Evolutionary conservation across 2,888 invertebrate genomes (phyloP), one percentile per base, ranked within the genome.

Genomic region (Serripes groenlandicus): DNA sequence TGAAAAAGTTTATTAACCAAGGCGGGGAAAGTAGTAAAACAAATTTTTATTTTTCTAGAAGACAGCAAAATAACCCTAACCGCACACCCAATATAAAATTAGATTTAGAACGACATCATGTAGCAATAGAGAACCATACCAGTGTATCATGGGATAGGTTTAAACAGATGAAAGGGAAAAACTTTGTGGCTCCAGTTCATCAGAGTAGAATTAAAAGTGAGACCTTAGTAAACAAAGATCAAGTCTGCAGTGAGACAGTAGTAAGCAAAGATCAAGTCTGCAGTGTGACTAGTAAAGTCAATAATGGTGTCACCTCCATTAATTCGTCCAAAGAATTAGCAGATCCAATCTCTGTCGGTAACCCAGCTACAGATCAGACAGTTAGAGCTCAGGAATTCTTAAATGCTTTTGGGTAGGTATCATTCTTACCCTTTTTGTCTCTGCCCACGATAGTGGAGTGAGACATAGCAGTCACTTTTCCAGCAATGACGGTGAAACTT

Each of bases 371-470:
- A n/a, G n/a, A n/a, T n/a, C n/a, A 54, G 5, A 28, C 54, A 32
- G 23, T 32, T n/a, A 73, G 73, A 35, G 82, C 82, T 49, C 70
- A 72, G 49, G 64, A 83, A 69, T 66, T 78, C 34, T 37, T 83
- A 15, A 64, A 78, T 62, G 82, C 82, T 7, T 78, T 78, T 60
- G 75, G 75, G 82, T 83, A 62, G 42, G 42, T 42, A 49, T 5
- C 15, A 49, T 3, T 49, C 2, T 49, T 49, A 15, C 21, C 49
- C 49, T 1, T 49, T 49, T 49, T 49, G 7, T 49, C n/a, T n/a
- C n/a, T n/a, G n/a, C n/a, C n/a, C n/a, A n/a, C n/a, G n/a, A n/a
- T n/a, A n/a, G n/a, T n/a, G n/a, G n/a, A n/a, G n/a, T n/a, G n/a
- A n/a, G n/a, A n/a, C n/a, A n/a, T n/a, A n/a, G n/a, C n/a, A n/a